phyloP scores from a whole-genome alignment of 2,888 invertebrate genomes.

The Trachelus stipa region DNA sequence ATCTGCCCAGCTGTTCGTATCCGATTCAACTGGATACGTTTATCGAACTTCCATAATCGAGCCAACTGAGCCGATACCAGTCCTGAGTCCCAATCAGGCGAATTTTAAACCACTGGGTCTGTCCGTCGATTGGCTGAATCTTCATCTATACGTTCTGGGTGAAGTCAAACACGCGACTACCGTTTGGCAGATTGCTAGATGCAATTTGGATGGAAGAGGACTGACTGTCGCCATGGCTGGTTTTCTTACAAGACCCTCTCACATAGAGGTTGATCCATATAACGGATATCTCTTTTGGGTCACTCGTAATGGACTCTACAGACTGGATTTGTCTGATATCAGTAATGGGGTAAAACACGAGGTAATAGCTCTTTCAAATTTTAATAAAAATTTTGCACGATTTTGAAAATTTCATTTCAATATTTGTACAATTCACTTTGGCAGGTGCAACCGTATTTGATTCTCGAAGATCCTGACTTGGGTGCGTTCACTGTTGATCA shows the following conservation, averaged over 20 bases:
- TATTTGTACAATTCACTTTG: neutral
- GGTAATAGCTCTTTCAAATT: constrained; percentile 38
- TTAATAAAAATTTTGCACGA: neutral
- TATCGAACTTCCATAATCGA: constrained; percentile 66
- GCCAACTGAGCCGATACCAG: constrained; percentile 56
- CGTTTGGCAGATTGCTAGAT: constrained; percentile 81
- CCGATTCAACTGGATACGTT: constrained; percentile 79
- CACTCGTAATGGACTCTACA: constrained; percentile 76
- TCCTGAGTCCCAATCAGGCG: constrained; percentile 72
- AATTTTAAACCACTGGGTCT: constrained; percentile 77
- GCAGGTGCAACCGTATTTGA: constrained; percentile 72
- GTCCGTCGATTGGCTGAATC: constrained; percentile 91
- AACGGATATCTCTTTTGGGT: constrained; percentile 93
- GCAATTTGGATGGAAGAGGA: constrained; percentile 79
- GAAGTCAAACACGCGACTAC: constrained; percentile 72
- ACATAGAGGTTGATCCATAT: constrained; percentile 91
- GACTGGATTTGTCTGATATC: constrained; percentile 81
- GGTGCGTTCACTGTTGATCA: constrained; percentile 88
- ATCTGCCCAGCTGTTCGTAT: constrained; percentile 79
- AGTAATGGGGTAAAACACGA: constrained; percentile 81
- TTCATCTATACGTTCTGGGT: constrained; percentile 84
- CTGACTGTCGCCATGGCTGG: constrained; percentile 79
- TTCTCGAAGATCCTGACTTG: constrained; percentile 76
- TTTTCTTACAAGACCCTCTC: constrained; percentile 77
- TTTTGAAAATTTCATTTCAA: neutral